phyloP scores from a whole-genome alignment of 1,140 invertebrate species.

The Bombus fervidus region DNA sequence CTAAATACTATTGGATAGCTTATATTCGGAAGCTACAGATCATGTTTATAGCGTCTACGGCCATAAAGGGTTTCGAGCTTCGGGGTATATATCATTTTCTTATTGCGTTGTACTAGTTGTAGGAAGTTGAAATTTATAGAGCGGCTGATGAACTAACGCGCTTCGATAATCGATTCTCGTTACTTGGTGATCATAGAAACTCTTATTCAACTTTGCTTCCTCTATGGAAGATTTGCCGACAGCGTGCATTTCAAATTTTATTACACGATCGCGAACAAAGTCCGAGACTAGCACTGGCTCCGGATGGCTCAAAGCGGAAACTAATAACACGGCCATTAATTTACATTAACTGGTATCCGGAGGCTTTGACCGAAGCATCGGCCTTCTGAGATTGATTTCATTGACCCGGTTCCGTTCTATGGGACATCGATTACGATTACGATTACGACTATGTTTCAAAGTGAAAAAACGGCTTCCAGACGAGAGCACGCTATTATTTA shows the following conservation, averaged over 20 bases:
- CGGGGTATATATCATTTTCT: neutral
- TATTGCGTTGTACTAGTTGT: neutral
- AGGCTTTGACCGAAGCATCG: conserved; percentile 10
- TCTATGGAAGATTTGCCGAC: neutral
- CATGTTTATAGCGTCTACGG: neutral
- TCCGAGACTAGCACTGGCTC: too few relatives aligned
- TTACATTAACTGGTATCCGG: conserved; percentile 23
- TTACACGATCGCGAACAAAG: conserved; percentile 10
- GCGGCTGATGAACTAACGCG: neutral
- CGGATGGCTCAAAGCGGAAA: neutral
- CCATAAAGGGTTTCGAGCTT: neutral
- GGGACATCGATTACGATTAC: neutral
- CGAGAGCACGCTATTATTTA: neutral
- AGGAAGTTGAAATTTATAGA: neutral
- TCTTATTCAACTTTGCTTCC: neutral
- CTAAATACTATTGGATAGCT: neutral
- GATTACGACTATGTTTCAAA: neutral
- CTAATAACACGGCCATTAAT: conserved; percentile 18
- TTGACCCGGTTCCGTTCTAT: conserved; percentile 2
- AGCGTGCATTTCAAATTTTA: neutral
- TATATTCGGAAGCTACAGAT: neutral
- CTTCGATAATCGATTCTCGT: neutral
- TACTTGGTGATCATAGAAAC: neutral
- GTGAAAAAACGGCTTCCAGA: neutral
- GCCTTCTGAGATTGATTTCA: conserved; percentile 23